Evolutionary conservation across 2,797 vertebrate genomes (phyloP).

Genomic region (Jordanella pulchra): DNA sequence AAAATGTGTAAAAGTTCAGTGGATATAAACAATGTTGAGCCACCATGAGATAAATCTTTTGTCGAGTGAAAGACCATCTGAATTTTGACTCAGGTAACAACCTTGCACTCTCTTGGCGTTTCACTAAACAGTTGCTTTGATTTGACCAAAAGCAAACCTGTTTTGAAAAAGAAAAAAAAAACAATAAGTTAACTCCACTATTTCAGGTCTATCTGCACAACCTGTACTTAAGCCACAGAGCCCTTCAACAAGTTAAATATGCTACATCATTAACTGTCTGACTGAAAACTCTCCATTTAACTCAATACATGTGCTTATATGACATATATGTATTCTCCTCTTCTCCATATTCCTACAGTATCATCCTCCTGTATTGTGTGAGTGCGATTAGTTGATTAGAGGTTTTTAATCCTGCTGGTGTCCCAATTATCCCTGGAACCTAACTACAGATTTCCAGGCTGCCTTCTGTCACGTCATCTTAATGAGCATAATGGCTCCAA

Average conservation of each 20-base stretch:
- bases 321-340: neutral
- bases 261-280: constrained; percentile 64
- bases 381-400: constrained; percentile 21
- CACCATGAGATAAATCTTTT: constrained; percentile 11
- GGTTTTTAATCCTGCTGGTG: constrained; percentile 13
- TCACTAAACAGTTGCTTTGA: constrained; percentile 38
- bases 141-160: constrained; percentile 33
- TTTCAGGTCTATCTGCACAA: constrained; percentile 26
- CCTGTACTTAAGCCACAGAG: constrained; percentile 41
- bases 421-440: constrained; percentile 14
- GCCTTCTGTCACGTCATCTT: constrained; percentile 28
- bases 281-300: constrained; percentile 37
- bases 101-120: constrained; percentile 17
- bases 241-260: constrained; percentile 58
- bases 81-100: constrained; percentile 27
- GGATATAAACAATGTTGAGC: neutral
- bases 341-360: constrained; percentile 27
- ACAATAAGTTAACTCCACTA: constrained; percentile 27
- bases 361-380: constrained; percentile 20
- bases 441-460: constrained; percentile 36
- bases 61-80: constrained; percentile 22
- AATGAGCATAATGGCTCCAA: constrained; percentile 32
- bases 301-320: constrained; percentile 49
- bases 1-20: neutral
- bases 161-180: constrained; percentile 16